Conservation (phyloP, 2,797 vertebrate species). For the Lepus oiostolus region DNA sequence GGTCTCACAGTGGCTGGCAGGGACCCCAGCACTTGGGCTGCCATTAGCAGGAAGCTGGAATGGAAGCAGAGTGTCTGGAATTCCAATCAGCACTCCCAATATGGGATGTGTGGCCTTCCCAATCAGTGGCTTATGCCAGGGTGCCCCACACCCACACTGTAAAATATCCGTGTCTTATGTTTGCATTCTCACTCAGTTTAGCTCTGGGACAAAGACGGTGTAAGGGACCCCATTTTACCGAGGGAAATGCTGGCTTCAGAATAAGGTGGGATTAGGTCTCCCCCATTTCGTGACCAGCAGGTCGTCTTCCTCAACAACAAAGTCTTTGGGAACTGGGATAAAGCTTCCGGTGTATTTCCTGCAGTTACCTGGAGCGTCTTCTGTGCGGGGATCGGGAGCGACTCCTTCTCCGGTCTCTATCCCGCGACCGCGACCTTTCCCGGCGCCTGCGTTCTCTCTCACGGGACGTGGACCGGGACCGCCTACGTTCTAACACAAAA, state of each 20-base stretch:
- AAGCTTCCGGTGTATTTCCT: conserved; percentile 21
- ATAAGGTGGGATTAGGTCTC: neutral
- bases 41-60: no score
- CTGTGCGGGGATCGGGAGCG: conserved; percentile 95
- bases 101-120: no score
- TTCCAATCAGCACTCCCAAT: no score
- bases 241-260: neutral
- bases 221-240: neutral
- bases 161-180: conserved; percentile 6
- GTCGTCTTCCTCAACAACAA: no score
- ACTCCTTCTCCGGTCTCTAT: conserved; percentile 92
- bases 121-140: no score
- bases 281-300: neutral
- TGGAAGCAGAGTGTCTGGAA: no score
- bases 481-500: conserved; percentile 91
- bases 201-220: neutral
- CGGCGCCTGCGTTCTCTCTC: conserved; percentile 94
- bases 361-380: conserved; percentile 93
- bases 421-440: conserved; percentile 94
- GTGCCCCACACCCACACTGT: no score
- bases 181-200: conserved; percentile 24
- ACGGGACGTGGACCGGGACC: conserved; percentile 93
- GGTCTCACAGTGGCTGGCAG: no score
- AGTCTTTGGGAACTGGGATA: neutral
- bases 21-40: no score